These are phyloP conservation scores for Chiroxiphia lanceolata DNA, from an alignment of 2,797 vertebrate genomes.

Conservation along the genomic window DNA sequence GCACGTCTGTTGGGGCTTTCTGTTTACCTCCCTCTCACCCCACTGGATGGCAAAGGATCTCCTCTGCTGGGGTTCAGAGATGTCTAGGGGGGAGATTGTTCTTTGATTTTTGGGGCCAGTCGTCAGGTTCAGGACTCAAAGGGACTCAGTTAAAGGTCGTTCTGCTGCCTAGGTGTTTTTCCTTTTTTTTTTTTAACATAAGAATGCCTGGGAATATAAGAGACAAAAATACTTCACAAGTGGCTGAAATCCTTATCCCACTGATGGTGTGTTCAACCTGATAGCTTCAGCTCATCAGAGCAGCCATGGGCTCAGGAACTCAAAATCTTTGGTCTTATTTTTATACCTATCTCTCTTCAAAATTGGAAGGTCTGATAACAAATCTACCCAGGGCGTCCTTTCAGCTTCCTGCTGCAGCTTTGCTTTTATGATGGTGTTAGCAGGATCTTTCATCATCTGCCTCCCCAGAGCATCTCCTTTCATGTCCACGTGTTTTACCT, in stretches of 20 bases:
- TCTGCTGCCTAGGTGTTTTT: neutral
- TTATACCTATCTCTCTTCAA: neutral
- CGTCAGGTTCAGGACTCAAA: neutral
- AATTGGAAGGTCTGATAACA: neutral
- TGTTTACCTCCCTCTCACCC: neutral
- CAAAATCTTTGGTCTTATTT: neutral
- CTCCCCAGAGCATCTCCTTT: neutral
- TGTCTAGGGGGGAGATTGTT: neutral
- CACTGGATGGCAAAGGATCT: neutral
- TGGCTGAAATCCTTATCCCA: neutral
- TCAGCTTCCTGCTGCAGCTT: slow-evolving; percentile 3
- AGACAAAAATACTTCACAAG: neutral
- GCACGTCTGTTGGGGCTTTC: neutral
- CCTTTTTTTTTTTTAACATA: neutral
- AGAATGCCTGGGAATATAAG: neutral
- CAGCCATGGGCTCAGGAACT: neutral
- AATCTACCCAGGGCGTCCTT: neutral
- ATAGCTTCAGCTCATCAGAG: neutral
- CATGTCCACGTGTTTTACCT: neutral
- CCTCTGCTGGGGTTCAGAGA: neutral
- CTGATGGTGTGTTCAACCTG: neutral
- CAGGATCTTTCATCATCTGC: neutral
- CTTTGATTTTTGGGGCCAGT: neutral
- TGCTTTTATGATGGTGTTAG: neutral
- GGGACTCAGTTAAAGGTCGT: neutral